Base-by-base conservation (phyloP, 2,797 vertebrate genomes). In the Furcifer pardalis region DNA sequence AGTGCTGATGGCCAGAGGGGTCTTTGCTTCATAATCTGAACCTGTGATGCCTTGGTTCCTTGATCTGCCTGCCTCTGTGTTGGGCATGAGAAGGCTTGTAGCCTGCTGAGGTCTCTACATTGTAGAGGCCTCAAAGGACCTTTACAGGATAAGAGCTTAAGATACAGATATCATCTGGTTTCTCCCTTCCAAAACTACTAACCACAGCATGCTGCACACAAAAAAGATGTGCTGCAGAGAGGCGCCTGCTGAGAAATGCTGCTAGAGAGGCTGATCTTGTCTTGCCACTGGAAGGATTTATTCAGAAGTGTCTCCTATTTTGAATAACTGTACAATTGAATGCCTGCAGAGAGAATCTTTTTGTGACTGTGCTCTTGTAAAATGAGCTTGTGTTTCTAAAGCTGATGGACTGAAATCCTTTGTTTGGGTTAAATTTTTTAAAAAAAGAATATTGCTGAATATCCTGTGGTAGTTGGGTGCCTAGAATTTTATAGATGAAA, bases 321-420 rank as follows among this genome's bases (percentile, higher is more conserved):
- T 83, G n/a, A 79, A 76, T n/a, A 87, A 77, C 60, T 86, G 85
- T 71, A 79, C 81, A 76, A 17, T 83, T 25, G 32, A 4, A 37
- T 66, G 25, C 44, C 15, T 15, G 40, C 30, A 19, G 17, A n/a
- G 44, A 71, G 63, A 59, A 5, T 56, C n/a, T 82, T 0, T 79
- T 87, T 8, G 8, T 56, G 77, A 82, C 40, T n/a, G n/a, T 79
- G 32, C 76, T 91, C 72, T 86, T 83, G 42, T 62, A 7, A 86
- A 1, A 0, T 79, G 88, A 77, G 27, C 76, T 88, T 89, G 71
- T 65, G 78, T 6, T 80, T 68, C 44, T 52, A 80, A 69, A 37
- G 44, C 65, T 56, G 63, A 46, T 80, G 32, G 63, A 68, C 21
- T 52, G 21, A 32, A 66, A 79, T 8, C 19, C 9, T 79, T 46